Conservation (phyloP, 2,888 invertebrate species). For the Eudasyphora cyanicolor region DNA sequence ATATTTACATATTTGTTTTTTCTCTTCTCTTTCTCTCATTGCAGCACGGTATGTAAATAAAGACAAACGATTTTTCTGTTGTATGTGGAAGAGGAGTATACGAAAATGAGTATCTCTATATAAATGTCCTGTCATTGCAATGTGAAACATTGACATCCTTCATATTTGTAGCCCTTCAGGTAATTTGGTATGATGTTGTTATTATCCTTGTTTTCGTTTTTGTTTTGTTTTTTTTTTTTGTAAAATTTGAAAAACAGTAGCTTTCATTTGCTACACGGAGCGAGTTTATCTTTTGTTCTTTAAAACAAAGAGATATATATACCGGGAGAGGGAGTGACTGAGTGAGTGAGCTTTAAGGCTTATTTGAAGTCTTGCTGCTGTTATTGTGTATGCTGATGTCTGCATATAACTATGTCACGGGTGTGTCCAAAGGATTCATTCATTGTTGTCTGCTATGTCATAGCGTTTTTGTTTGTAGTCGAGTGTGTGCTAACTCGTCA, state of each 20-base stretch:
- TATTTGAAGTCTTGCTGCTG: conserved; percentile 29
- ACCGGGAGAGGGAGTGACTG: conserved; percentile 4
- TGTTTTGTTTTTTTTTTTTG: not conserved
- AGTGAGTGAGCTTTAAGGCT: conserved; percentile 42
- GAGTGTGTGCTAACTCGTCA: conserved; percentile 43
- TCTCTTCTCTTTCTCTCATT: conserved; percentile 35
- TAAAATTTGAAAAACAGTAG: conserved; percentile 9
- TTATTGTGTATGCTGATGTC: not conserved
- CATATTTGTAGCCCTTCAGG: conserved; percentile 39
- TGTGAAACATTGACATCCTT: conserved; percentile 25
- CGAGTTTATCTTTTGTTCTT: not conserved
- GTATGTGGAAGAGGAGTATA: not conserved
- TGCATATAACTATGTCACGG: conserved; percentile 17
- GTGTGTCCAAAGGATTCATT: conserved; percentile 6
- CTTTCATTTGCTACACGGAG: conserved; percentile 18
- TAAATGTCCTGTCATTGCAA: not conserved
- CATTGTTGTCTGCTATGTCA: not conserved
- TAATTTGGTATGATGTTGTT: conserved; percentile 34
- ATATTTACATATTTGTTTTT: conserved; percentile 22
- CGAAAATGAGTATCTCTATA: not conserved
- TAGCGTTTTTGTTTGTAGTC: conserved; percentile 7
- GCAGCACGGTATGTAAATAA: conserved; percentile 24
- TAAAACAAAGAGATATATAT: not conserved
- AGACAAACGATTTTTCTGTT: not conserved
- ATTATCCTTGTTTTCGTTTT: too few relatives aligned